Base-by-base conservation (phyloP, 64 coral and sea anemone species). In the Montipora sp. region DNA sequence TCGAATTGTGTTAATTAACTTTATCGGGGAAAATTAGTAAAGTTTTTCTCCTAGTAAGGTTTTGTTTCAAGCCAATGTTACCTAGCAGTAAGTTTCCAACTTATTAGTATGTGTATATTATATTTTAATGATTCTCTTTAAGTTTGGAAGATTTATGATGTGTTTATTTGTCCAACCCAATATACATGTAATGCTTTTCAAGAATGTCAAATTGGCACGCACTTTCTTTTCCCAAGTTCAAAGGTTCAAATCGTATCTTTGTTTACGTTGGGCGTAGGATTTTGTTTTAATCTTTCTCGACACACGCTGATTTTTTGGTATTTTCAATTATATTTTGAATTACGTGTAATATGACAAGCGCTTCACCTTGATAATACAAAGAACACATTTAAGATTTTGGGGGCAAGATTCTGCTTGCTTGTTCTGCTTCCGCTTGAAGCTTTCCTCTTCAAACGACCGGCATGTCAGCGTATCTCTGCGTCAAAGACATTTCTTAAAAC, bases 221-320 rank as follows among this genome's bases (percentile, higher is more conserved):
- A n/a, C 27, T 27, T 36, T 63, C 36, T 36, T 48, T 22, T 63
- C 81, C 65, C 63, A 85, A 85, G 65, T 85, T 85, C 65, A 51
- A 48, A 49, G 45, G 75, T 78, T 78, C 75, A 78, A 78, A 14
- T 49, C 75, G 47, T 16, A 19, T 19, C 16, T 49, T 78, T 78
- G 45, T 78, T 78, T 78, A 78, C 47, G 46, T 78, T 73, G 47
- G 43, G 16, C 74, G 9, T 11, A 7, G 12, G 13, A 12, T 78
- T 48, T 78, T 72, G 47, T 72, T 71, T 85, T 18, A 48, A 22
- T 48, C 11, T 66, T n/a, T 70, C n/a, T 21, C 9, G 5, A 8
- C 82, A 20, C 82, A 85, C 46, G 61, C 82, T 85, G 63, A 36
- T 0, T 49, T 20, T 23, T 50, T 9, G 15, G 46, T 8, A 49